Conservation (phyloP, 1,140 invertebrate genomes). For the Laodelphax striatellus region DNA sequence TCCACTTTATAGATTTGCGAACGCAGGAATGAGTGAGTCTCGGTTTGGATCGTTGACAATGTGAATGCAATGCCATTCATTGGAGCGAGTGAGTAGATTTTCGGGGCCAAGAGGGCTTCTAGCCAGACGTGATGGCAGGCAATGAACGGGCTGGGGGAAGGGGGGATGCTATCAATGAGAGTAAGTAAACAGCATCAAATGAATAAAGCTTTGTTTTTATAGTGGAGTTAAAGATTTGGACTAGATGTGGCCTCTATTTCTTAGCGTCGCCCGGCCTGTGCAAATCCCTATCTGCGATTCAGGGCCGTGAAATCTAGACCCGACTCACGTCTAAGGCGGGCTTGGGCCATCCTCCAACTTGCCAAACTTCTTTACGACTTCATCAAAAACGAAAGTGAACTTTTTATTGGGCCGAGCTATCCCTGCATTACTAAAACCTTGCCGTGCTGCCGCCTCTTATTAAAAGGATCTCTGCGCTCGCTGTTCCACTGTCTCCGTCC, state of each 20-base stretch:
- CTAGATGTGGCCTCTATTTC: not conserved
- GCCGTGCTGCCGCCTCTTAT: not conserved
- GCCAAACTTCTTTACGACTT: conserved; percentile 2
- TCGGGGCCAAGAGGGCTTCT: too few relatives aligned
- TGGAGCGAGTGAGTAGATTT: too few relatives aligned
- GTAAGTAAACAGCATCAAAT: conserved; percentile 2
- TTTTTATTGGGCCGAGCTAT: not conserved
- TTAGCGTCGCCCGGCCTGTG: not conserved
- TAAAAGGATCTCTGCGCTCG: too few relatives aligned
- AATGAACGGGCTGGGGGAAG: too few relatives aligned
- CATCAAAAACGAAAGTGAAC: conserved; percentile 2
- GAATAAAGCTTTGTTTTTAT: conserved; percentile 2
- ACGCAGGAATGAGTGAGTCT: too few relatives aligned
- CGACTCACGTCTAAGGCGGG: not conserved
- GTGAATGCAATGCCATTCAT: too few relatives aligned
- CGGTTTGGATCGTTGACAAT: too few relatives aligned
- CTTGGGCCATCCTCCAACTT: not conserved
- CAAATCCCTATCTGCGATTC: too few relatives aligned
- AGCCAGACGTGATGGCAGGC: too few relatives aligned
- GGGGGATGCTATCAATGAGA: not conserved
- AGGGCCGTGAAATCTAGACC: not conserved
- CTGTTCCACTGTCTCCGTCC: too few relatives aligned
- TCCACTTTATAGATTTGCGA: too few relatives aligned
- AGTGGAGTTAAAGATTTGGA: conserved; percentile 1
- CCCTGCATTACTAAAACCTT: not conserved